These are phyloP conservation scores for Vulpes lagopus DNA, from an alignment of 2,113 vertebrate species.

Conservation along the genomic window DNA sequence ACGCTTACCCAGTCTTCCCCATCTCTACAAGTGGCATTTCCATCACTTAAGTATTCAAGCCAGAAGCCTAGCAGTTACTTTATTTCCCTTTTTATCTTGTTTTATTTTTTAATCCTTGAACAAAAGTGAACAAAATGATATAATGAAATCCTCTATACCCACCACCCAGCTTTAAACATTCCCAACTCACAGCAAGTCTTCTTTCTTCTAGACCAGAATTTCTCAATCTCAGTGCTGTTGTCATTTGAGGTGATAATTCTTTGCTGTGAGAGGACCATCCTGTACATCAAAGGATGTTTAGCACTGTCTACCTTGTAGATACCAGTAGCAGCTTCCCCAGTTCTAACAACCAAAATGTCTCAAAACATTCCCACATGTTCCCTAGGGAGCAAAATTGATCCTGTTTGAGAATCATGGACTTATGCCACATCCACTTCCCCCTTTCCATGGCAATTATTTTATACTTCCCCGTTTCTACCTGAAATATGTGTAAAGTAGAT, in stretches of 20 bases:
- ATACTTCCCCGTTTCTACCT: neutral
- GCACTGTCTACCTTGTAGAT: neutral
- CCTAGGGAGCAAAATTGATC: neutral
- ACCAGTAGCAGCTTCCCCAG: neutral
- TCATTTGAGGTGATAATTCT: neutral
- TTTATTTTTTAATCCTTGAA: conserved; percentile 40
- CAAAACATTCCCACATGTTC: neutral
- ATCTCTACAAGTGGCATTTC: neutral
- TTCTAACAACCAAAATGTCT: neutral
- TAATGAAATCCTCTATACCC: neutral
- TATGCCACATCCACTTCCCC: neutral
- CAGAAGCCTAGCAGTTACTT: neutral
- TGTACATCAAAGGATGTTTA: neutral
- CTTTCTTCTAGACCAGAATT: neutral
- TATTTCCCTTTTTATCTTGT: neutral
- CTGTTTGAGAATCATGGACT: neutral
- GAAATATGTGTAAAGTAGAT: neutral
- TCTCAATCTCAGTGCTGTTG: neutral
- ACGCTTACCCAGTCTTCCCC: neutral
- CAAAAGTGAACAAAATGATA: neutral
- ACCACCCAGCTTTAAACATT: neutral
- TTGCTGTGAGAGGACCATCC: neutral
- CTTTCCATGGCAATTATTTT: neutral
- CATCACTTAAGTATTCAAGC: conserved; percentile 21
- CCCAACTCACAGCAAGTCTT: neutral